Evolutionary conservation across 1,140 invertebrate genomes (phyloP).

Genomic region (Cephus cinctus): DNA sequence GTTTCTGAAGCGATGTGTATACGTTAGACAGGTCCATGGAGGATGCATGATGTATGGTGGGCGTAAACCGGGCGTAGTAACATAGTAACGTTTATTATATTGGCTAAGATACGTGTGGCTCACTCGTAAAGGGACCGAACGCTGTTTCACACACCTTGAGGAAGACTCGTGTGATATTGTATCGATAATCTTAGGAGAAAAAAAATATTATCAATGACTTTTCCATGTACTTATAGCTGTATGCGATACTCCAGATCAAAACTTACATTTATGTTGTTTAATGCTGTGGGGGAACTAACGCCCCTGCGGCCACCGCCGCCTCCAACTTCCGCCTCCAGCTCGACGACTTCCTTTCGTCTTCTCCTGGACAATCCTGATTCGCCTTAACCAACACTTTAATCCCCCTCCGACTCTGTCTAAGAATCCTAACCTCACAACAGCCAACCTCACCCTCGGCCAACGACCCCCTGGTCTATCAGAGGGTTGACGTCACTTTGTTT

Average conservation of each 20-base stretch:
- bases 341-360: slow-evolving; percentile 27
- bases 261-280: slow-evolving; percentile 52
- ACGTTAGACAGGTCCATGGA: slow-evolving; percentile 27
- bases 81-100: slow-evolving; percentile 52
- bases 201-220: too few species aligned
- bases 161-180: too few species aligned
- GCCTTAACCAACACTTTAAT: not conserved
- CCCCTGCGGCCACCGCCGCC: slow-evolving; percentile 44
- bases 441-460: too few species aligned
- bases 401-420: slow-evolving; percentile 2
- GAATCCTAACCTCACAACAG: too few species aligned
- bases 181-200: too few species aligned
- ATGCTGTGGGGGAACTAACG: slow-evolving; percentile 41
- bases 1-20: not conserved
- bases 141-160: too few species aligned
- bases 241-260: too few species aligned
- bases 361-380: slow-evolving; percentile 9
- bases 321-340: slow-evolving; percentile 49
- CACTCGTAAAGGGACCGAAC: too few species aligned
- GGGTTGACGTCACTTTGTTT: too few species aligned
- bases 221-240: too few species aligned
- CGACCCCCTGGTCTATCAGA: too few species aligned
- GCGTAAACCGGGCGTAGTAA: slow-evolving; percentile 43
- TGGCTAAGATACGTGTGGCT: slow-evolving; percentile 26
- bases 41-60: slow-evolving; percentile 44